These are phyloP conservation scores for Propithecus coquereli DNA, from an alignment of 2,113 vertebrate genomes.

Conservation along the genomic window DNA sequence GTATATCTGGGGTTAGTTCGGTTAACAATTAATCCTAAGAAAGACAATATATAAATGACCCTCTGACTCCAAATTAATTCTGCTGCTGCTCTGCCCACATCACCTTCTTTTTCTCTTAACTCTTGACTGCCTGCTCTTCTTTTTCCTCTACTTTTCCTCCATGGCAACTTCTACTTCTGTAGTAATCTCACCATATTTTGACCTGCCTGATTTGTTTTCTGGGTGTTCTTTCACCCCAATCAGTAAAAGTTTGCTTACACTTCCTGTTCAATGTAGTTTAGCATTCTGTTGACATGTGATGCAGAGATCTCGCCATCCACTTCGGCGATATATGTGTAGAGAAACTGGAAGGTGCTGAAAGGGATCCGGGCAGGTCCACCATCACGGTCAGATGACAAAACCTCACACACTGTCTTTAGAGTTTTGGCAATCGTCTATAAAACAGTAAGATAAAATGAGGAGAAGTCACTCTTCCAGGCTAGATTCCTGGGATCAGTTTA, in stretches of 20 bases:
- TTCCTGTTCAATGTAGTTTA: slow-evolving; percentile 81
- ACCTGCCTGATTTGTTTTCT: neutral
- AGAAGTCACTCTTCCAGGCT: slow-evolving; percentile 1
- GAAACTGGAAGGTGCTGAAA: slow-evolving; percentile 80
- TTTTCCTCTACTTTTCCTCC: neutral
- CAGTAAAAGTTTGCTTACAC: slow-evolving; percentile 73
- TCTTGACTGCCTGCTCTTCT: neutral
- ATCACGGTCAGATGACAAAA: slow-evolving; percentile 73
- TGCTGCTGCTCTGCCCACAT: neutral
- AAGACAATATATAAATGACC: neutral
- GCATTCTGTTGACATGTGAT: slow-evolving; percentile 77
- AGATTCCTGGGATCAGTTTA: neutral
- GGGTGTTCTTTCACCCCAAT: too few relatives aligned
- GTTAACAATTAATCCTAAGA: neutral
- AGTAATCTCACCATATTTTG: neutral
- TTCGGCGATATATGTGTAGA: slow-evolving; percentile 79
- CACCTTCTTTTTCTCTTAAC: neutral
- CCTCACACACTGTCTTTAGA: slow-evolving; percentile 79
- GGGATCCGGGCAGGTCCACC: slow-evolving; percentile 73
- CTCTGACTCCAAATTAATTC: neutral
- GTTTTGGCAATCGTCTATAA: slow-evolving; percentile 81
- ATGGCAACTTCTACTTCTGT: neutral
- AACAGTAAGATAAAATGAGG: slow-evolving; percentile 40
- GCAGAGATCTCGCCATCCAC: slow-evolving; percentile 81
- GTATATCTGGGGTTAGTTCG: slow-evolving; percentile 25